A percentile compares a stretch with the other conserved stretches of the same genome.
phyloP scores from a whole-genome alignment of 2,797 vertebrate species.

The Acipenser oxyrinchus region DNA sequence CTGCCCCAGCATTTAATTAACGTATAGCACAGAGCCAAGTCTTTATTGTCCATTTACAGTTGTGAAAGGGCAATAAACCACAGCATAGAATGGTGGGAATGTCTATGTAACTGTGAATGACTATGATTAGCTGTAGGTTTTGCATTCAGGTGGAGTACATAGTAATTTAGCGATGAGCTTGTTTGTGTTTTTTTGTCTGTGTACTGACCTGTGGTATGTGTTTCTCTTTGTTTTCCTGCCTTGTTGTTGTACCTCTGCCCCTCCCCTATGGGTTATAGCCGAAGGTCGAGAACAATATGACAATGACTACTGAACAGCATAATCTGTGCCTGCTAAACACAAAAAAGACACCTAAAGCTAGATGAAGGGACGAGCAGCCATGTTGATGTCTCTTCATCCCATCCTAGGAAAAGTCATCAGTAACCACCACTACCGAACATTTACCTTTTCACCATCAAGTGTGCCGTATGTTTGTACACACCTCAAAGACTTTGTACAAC shows the following conservation, averaged over 20 bases:
- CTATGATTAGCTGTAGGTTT: slow-evolving; percentile 9
- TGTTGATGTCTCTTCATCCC: slow-evolving; percentile 16
- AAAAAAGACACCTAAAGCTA: slow-evolving; percentile 9
- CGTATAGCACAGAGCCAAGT: slow-evolving; percentile 16
- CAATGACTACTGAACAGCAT: slow-evolving; percentile 68
- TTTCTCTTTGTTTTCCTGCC: slow-evolving; percentile 32
- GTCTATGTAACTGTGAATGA: slow-evolving; percentile 16
- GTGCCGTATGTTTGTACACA: slow-evolving; percentile 13
- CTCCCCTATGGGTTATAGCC: slow-evolving; percentile 23
- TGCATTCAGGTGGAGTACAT: slow-evolving; percentile 24
- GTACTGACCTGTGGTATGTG: slow-evolving; percentile 31
- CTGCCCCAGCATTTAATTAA: slow-evolving; percentile 8
- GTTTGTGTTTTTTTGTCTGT: slow-evolving; percentile 16
- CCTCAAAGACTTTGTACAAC: not conserved
- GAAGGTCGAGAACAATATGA: slow-evolving; percentile 67
- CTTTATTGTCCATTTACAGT: slow-evolving; percentile 36
- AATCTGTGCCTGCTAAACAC: slow-evolving; percentile 32
- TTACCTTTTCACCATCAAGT: slow-evolving; percentile 6
- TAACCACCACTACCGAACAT: slow-evolving; percentile 22
- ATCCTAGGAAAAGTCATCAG: slow-evolving; percentile 21
- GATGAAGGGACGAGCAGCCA: slow-evolving; percentile 6
- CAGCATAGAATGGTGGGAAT: slow-evolving; percentile 10
- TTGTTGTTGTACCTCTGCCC: slow-evolving; percentile 11
- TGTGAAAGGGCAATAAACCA: slow-evolving; percentile 35
- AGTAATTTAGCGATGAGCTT: slow-evolving; percentile 26